Base-by-base conservation (phyloP, 1,140 invertebrate species). In the Pogonomyrmex californicus region DNA sequence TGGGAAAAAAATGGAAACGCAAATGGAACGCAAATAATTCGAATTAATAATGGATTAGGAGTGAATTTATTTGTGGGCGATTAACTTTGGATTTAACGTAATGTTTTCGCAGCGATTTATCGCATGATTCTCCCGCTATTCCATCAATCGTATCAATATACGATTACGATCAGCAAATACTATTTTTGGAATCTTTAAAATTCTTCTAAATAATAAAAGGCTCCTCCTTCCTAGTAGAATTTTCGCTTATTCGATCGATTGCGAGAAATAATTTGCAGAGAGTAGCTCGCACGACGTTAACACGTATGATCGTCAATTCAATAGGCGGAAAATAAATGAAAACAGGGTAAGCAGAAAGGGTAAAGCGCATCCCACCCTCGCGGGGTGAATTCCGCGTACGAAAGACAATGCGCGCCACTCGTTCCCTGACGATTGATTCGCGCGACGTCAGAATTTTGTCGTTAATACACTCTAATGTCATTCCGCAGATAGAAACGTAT, bases 381-480 rank as follows among this genome's bases (percentile, higher is more conserved):
- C 44, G 23, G 12, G 44, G 30, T 49, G 73, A 38, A 60, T 83
- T 62, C 49, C 30, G 30, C 68, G 30, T 73, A 66, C 79, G 51
- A 71, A 38, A 83, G 33, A 71, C 30, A 68, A 68, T 38, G 51
- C 1, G 65, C 9, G 71, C 54, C 38, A 36, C 30, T 49, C 44
- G 65, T 49, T 41, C 73, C 47, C 49, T 51, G 58, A 51, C 33
- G 47, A 62, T 70, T 65, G 41, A 23, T 23, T 23, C 51, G 51
- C 23, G 62, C 56, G 49, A 54, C 54, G 56, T 76, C 66, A 77
- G 79, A 85, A 90, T 58, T 68, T 66, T 73, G 85, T 83, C 89
- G 83, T 90, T 91, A 91, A 90, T 90, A 91, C 38, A 23, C 56
- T 54, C 82, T 91, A 89, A 91, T 76, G 89, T 91, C 82, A 91